A percentile compares a stretch with the other conserved stretches of the same genome.
These are phyloP conservation scores for Acropora yongei DNA, from an alignment of 64 coral and sea anemone genomes.

Conservation along the genomic window DNA sequence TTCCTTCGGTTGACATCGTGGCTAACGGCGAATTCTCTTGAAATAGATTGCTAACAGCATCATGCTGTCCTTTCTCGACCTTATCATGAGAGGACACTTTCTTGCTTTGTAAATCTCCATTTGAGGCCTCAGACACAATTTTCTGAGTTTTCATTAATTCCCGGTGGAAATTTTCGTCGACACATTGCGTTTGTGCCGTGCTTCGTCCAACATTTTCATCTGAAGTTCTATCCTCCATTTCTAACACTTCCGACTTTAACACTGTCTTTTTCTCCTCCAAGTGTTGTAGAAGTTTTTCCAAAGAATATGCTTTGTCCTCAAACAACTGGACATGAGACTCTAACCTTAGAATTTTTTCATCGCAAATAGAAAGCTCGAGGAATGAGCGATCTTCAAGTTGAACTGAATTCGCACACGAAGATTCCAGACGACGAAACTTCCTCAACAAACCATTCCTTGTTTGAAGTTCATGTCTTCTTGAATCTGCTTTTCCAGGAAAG, in stretches of 20 bases:
- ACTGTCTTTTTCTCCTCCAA: not conserved
- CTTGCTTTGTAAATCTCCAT: constrained; percentile 30
- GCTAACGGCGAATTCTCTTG: not conserved
- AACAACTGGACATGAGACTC: not conserved
- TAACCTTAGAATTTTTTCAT: not conserved
- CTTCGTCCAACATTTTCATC: constrained; percentile 23
- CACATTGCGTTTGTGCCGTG: not conserved
- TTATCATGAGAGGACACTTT: not conserved
- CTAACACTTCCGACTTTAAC: constrained; percentile 21
- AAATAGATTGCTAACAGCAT: not conserved
- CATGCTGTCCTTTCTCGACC: constrained; percentile 9
- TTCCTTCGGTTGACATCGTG: not conserved
- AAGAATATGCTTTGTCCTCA: not conserved
- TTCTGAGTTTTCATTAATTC: no score
- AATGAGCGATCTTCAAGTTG: not conserved
- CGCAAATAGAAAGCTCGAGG: constrained; percentile 2
- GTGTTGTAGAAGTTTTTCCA: not conserved
- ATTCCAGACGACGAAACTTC: not conserved
- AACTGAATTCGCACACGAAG: constrained; percentile 1
- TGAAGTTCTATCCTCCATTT: constrained; percentile 30
- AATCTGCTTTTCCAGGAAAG: not conserved
- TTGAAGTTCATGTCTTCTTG: not conserved
- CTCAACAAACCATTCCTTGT: not conserved
- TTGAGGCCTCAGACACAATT: not conserved
- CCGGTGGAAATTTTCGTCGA: not conserved